Base-by-base conservation (phyloP, 2,797 vertebrate genomes). In the Chiroxiphia lanceolata region DNA sequence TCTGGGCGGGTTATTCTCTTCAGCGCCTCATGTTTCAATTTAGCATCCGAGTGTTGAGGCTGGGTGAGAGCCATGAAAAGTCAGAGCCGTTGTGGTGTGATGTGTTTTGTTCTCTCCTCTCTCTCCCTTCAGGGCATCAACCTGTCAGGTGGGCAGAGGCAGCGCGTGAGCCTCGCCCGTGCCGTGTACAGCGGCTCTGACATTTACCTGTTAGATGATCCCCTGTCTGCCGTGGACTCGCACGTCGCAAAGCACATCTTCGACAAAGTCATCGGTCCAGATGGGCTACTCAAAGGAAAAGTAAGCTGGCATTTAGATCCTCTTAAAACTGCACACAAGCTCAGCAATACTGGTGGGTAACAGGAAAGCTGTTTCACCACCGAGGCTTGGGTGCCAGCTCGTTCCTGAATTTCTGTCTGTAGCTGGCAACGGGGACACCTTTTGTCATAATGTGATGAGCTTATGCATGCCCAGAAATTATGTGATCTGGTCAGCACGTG, bases 211-310 rank as follows among this genome's bases (percentile, higher is more conserved):
- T 96, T 99, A 92, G 99, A 99, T 3, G 99, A 99, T 85, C 99
- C 99, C 7, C 98, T 99, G 50, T 99, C 99, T 0, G 99, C 99
- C 0, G 99, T 99, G 94, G 99, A 99, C 53, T 98, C 99, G 0
- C 99, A 99, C 2, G 99, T 99, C 50, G 98, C 99, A 83, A 99
- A 99, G 96, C 99, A 99, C 96, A 99, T 99, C 96, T 99, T 99
- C 26, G 99, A 99, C 96, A 98, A 98, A 21, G 98, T 99, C 81
- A 98, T 99, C 1, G 99, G 99, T 15, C 99, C 99, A 3, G 98
- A 99, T 9, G 99, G 99, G 20, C 82, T 97, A 3, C 98, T 99
- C 40, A 97, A 98, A 91, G 98, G 98, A 91, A 99, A 99, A 98
- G 99, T 99, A 94, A 94, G 82, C 45, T 90, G 81, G 31, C 45